Evolutionary conservation across 2,888 invertebrate genomes (phyloP).

Genomic region (Acanthosepion esculentum): DNA sequence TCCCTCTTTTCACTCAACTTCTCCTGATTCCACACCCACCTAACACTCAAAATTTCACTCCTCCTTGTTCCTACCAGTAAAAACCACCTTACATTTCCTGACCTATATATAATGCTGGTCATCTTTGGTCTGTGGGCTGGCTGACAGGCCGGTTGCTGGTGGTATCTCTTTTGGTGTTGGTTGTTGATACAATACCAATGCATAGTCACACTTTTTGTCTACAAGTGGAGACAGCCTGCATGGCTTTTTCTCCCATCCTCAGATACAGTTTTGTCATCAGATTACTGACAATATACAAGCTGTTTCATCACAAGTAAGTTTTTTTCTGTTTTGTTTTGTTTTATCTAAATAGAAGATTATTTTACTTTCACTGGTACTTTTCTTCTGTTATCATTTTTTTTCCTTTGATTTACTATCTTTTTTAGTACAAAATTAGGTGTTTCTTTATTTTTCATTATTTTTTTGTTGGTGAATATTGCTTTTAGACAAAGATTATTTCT

Average conservation of each 20-base stretch:
- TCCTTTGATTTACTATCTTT: neutral
- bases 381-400: neutral
- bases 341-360: neutral
- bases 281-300: neutral
- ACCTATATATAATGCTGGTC: constrained; percentile 33
- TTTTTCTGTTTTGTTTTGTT: neutral
- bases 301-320: neutral
- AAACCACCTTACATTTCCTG: neutral
- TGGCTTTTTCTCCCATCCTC: neutral
- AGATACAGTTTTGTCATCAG: constrained; percentile 20
- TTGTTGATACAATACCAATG: constrained; percentile 33
- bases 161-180: neutral
- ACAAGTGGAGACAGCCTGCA: neutral
- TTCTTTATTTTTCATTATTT: neutral
- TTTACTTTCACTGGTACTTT: neutral
- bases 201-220: neutral
- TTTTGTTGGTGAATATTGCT: too few species aligned
- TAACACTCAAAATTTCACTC: neutral
- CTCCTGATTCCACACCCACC: neutral
- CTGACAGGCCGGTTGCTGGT: neutral
- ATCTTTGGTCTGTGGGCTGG: neutral
- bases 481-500: too few species aligned
- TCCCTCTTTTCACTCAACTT: neutral
- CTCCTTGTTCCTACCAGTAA: neutral
- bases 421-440: neutral